phyloP scores from a whole-genome alignment of 2,888 invertebrate genomes.

The Sphecodes monilicornis region DNA sequence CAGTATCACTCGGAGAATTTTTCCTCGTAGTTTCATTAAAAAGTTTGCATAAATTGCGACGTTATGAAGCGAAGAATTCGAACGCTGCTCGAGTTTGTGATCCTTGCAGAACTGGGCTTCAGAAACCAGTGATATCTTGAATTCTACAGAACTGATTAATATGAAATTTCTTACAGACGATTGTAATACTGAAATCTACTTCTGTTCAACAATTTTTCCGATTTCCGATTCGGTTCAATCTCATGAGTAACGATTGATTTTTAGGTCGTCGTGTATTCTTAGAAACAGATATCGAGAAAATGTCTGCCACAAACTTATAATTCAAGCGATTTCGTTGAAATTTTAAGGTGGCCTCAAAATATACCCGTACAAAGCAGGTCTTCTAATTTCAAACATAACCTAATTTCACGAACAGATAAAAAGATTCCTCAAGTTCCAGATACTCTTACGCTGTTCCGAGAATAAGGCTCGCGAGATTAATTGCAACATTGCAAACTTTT shows the following conservation, averaged over 20 bases:
- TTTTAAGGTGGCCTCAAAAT: no score
- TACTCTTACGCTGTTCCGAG: no score
- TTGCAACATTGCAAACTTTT: not conserved
- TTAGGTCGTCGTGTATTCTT: no score
- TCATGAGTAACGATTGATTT: no score
- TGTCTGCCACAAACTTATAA: no score
- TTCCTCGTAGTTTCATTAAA: not conserved
- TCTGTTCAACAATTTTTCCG: not conserved
- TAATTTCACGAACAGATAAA: no score
- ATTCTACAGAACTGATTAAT: not conserved
- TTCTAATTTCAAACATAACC: no score
- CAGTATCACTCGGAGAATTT: not conserved
- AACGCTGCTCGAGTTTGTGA: not conserved
- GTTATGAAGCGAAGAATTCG: not conserved
- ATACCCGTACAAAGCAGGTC: no score
- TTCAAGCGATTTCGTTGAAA: no score
- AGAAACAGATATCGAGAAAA: no score
- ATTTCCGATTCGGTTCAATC: not conserved
- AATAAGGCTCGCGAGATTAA: not conserved
- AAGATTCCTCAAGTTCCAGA: no score
- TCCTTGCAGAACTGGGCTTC: no score
- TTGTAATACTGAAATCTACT: not conserved
- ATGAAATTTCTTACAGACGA: not conserved
- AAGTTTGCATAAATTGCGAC: not conserved
- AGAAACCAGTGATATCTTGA: not conserved